Conservation (phyloP, 2,888 invertebrate genomes). For the Apamea monoglypha region DNA sequence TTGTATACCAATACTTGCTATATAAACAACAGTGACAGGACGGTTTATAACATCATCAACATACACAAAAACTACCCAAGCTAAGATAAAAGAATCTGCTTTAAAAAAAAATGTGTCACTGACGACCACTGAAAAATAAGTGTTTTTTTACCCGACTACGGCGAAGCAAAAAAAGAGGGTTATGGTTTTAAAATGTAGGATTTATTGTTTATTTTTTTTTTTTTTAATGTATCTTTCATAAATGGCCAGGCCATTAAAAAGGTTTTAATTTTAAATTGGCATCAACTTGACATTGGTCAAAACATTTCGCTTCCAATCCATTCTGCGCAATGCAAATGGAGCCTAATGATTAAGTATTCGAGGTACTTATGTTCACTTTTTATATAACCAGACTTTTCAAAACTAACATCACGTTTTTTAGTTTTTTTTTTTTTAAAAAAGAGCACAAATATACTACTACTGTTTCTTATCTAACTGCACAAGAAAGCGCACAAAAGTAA, state of each 20-base stretch:
- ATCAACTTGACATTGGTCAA: not conserved
- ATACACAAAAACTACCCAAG: too few relatives aligned
- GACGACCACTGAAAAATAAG: not conserved
- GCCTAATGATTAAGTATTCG: slow-evolving; percentile 3
- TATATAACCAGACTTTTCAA: not conserved
- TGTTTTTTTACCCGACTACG: not conserved
- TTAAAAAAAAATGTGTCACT: not conserved
- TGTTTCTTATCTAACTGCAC: slow-evolving; percentile 25
- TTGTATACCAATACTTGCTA: not conserved
- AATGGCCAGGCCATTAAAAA: not conserved
- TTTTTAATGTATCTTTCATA: not conserved
- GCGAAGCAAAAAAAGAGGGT: not conserved
- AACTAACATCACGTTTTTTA: slow-evolving; percentile 34
- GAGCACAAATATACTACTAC: slow-evolving; percentile 24
- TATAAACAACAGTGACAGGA: too few relatives aligned
- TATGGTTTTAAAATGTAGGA: not conserved
- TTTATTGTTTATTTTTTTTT: too few relatives aligned
- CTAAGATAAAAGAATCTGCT: not conserved
- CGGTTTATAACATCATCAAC: too few relatives aligned
- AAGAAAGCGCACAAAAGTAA: slow-evolving; percentile 35
- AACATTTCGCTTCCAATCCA: not conserved
- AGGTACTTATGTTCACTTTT: slow-evolving; percentile 3
- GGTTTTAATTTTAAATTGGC: too few relatives aligned
- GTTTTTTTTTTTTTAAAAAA: not conserved
- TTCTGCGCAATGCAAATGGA: slow-evolving; percentile 18